A percentile compares a stretch with the other conserved stretches of the same genome.
Conservation (phyloP, 2,797 vertebrate species). For the Sphenopsis melanotis region DNA sequence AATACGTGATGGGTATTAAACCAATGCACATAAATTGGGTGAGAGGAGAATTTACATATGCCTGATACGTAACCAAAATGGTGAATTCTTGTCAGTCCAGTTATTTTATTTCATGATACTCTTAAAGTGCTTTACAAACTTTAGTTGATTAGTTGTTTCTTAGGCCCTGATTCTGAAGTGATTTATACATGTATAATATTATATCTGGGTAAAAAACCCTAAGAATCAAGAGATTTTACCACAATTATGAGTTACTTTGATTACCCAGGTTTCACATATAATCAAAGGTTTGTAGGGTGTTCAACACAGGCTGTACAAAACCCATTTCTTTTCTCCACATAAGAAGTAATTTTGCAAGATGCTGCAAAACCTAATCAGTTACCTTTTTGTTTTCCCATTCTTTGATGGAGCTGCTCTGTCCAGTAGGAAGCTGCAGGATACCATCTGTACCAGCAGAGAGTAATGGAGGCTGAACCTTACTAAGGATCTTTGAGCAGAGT, state of each 20-base stretch:
- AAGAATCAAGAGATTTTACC: background rate
- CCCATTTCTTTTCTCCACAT: background rate
- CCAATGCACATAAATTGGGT: background rate
- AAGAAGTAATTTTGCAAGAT: background rate
- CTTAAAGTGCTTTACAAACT: background rate
- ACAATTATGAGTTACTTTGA: background rate
- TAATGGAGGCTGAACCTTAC: slow-evolving; percentile 95
- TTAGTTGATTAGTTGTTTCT: background rate
- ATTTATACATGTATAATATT: background rate
- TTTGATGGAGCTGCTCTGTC: slow-evolving; percentile 71
- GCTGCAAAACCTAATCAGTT: background rate
- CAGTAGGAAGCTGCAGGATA: slow-evolving; percentile 71
- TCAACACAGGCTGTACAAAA: background rate
- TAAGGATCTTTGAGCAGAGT: slow-evolving; percentile 98
- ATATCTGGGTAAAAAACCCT: background rate
- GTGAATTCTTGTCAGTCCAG: background rate
- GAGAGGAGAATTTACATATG: background rate
- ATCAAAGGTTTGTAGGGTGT: background rate
- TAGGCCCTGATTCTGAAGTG: background rate
- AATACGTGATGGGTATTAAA: background rate
- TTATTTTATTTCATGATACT: background rate
- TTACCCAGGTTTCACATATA: background rate
- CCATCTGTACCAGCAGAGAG: slow-evolving; percentile 81
- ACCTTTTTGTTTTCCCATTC: slow-evolving; percentile 87
- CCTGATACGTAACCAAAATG: background rate